phyloP scores from a whole-genome alignment of 2,888 invertebrate genomes.

The Muscina levida region DNA sequence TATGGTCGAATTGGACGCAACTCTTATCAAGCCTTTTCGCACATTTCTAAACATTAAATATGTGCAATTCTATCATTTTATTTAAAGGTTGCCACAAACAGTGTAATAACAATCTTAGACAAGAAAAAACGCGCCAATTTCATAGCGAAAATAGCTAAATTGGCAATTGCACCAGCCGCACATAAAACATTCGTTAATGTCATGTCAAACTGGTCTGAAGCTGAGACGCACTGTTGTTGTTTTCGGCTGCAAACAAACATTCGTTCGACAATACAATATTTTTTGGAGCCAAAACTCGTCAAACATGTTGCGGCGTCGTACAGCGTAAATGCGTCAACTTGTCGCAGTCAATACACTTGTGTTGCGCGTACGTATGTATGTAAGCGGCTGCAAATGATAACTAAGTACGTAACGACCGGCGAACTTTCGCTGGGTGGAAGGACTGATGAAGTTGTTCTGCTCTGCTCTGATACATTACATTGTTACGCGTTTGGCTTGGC shows the following conservation, averaged over 20 bases:
- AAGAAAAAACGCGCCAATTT: conserved; percentile 9
- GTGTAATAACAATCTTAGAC: too few species aligned
- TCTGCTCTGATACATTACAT: conserved; percentile 11
- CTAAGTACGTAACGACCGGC: not conserved
- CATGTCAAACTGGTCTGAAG: conserved; percentile 39
- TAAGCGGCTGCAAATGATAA: not conserved
- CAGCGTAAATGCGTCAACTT: conserved; percentile 28
- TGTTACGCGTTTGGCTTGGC: not conserved
- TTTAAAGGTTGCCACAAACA: too few species aligned
- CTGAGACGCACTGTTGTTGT: conserved; percentile 26
- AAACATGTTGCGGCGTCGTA: conserved; percentile 33
- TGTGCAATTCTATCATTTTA: too few species aligned
- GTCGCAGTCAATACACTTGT: conserved; percentile 22
- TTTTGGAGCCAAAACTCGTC: conserved; percentile 26
- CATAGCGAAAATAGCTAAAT: conserved; percentile 31
- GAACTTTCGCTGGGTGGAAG: conserved; percentile 34
- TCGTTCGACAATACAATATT: not conserved
- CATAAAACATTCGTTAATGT: conserved; percentile 39
- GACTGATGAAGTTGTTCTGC: conserved; percentile 40
- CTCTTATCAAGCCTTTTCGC: too few species aligned
- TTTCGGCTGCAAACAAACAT: conserved; percentile 28
- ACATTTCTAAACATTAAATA: too few species aligned
- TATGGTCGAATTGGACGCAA: too few species aligned
- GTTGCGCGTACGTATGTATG: not conserved
- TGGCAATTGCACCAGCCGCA: conserved; percentile 29